Base-by-base conservation (phyloP, 1,140 invertebrate genomes). In the Penaeus vannamei region DNA sequence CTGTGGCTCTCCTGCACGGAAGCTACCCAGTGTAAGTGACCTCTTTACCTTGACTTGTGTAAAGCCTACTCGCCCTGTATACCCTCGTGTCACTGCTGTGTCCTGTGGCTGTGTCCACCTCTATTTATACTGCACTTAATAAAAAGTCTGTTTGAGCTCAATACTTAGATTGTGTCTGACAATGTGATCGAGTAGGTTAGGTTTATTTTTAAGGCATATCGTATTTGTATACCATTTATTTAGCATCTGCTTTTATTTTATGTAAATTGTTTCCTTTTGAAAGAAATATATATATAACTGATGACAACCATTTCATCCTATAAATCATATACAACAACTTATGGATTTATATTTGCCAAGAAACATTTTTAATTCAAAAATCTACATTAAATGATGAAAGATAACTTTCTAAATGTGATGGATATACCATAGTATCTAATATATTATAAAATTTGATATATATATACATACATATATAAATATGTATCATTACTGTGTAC, bases 101-200 rank as follows among this genome's bases (percentile, higher is more conserved):
- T 83, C 81, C 22, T 29, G 69, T 85, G 69, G 84, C 60, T 46
- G 69, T 77, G 69, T 26, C 84, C 79, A 81, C 46, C 53, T 12
- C 60, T 59, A 53, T 85, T n/a, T n/a, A 77, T 59, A 60, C 20
- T 64, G 42, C 42, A 36, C 83, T 26, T 85, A 32, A 23, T 64
- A 17, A 46, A 53, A 17, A 53, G 53, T 53, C 53, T 53, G 53
- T 69, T 76, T 72, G 36, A 72, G 46, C 72, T 85, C 72, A 32
- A 26, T 61, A 77, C 12, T 46, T 81, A n/a, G 53, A 66, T 72
- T 77, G 84, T 85, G 72, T 72, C 84, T 85, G 69, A 46, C 77
- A 29, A 77, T 61, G 84, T 85, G 84, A 85, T 85, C 72, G 59
- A 64, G n/a, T 72, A 53, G 53, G n/a, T 53, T 36, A 85, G 46